Evolutionary conservation across 2,888 invertebrate species (phyloP).

Genomic region (Oconnorella tubifera): DNA sequence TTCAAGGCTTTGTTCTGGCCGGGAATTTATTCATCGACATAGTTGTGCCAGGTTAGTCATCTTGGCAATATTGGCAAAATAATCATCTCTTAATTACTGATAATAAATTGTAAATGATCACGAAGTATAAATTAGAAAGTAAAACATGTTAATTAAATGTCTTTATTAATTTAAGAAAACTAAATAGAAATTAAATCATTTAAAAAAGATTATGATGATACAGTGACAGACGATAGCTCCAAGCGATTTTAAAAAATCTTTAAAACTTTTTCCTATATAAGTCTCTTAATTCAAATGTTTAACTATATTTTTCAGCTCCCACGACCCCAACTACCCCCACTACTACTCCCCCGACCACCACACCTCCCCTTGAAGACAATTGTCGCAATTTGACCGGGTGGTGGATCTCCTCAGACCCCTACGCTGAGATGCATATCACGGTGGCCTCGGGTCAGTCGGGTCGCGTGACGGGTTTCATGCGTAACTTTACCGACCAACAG

Average conservation of each 20-base stretch:
- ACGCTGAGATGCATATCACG: neutral
- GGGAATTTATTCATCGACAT: slow-evolving; percentile 8
- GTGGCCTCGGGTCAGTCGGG: neutral
- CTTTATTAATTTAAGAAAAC: too few species aligned
- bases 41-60: slow-evolving; percentile 10
- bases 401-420: slow-evolving; percentile 3
- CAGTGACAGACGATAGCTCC: too few species aligned
- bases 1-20: slow-evolving; percentile 4
- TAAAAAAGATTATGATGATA: too few species aligned
- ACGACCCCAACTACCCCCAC: neutral
- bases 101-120: too few species aligned
- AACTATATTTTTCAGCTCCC: neutral
- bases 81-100: too few species aligned
- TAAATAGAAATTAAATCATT: too few species aligned
- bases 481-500: neutral
- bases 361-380: neutral
- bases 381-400: slow-evolving; percentile 12
- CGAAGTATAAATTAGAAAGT: too few species aligned
- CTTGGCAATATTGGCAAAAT: too few species aligned
- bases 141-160: too few species aligned
- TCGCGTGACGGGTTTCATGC: slow-evolving; percentile 4
- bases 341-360: neutral
- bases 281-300: too few species aligned
- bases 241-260: too few species aligned
- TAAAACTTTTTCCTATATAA: too few species aligned